phyloP scores from a whole-genome alignment of 2,888 invertebrate species.

The Piscicola geometra region DNA sequence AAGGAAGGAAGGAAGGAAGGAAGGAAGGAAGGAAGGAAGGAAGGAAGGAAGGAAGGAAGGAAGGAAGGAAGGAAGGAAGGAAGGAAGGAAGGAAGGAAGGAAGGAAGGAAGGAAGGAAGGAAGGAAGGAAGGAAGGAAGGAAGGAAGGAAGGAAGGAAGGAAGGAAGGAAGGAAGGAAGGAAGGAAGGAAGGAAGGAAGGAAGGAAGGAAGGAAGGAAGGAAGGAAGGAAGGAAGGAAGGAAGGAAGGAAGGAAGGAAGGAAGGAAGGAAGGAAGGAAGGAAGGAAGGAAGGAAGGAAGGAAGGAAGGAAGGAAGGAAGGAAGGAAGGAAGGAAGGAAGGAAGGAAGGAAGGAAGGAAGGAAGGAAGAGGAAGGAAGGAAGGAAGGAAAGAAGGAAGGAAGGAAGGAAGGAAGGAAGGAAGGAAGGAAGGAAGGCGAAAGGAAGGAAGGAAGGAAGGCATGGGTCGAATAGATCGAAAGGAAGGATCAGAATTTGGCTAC shows the following conservation, averaged over 20 bases:
- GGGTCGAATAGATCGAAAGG: background rate
- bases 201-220: too few relatives aligned
- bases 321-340: background rate
- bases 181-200: too few relatives aligned
- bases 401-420: background rate
- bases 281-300: conserved; percentile 30
- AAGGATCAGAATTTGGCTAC: too few relatives aligned
- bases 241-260: conserved; percentile 30
- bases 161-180: background rate
- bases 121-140: background rate
- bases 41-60: too few relatives aligned
- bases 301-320: conserved; percentile 15
- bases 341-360: background rate
- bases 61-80: too few relatives aligned
- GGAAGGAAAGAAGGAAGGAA: background rate
- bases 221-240: conserved; percentile 31
- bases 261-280: conserved; percentile 30
- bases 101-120: background rate
- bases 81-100: too few relatives aligned
- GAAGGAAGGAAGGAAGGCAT: too few relatives aligned
- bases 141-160: background rate
- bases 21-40: too few relatives aligned
- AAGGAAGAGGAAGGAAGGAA: background rate
- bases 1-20: background rate
- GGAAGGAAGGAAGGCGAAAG: background rate